Evolutionary conservation across 2,888 invertebrate species (phyloP), one percentile per base, ranked within the genome.

Genomic region (Cephus pygmeus): DNA sequence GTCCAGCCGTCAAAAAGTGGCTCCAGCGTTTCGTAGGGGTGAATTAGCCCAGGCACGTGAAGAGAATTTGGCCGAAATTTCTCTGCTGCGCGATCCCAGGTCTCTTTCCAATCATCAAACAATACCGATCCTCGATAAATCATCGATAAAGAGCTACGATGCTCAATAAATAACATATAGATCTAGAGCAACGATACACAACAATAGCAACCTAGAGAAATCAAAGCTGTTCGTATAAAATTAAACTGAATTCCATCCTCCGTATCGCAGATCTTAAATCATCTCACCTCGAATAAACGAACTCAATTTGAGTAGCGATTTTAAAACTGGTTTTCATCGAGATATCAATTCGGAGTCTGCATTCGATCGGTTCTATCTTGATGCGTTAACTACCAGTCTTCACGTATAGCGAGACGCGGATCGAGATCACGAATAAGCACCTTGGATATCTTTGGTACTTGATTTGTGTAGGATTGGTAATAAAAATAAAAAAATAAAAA

Each of bases 31-130:
- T 69, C 73, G 30, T 73, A 69, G 73, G 69, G 69, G 56, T 71
- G 79, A 81, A 80, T 81, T 78, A 80, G 77, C 75, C 30, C 75
- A 33, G 69, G 79, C 81, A 83, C 83, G 83, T 83, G 83, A 83
- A 80, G 84, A 75, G 83, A 85, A 85, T 83, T 81, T 78, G 23
- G 23, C 56, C 9, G 56, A 23, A 56, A 56, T 23, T 31, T 34
- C 31, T 71, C 12, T 3, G 12, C 71, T 23, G 12, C 31, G 11
- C 11, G 71, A 34, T 71, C 12, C 71, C 71, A 23, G 1, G 71
- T 23, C 71, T 34, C 71, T 71, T 9, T 23, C 56, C 71, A 11
- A 71, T 71, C 71, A 23, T 31, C 71, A 71, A 31, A 31, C 3
- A 71, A 71, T 31, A 23, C 71, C 71, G 6, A 56, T 56, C 9